Evolutionary conservation across 1,140 invertebrate genomes (phyloP), one percentile per base, ranked within the genome.

Genomic region (Ips nitidus): DNA sequence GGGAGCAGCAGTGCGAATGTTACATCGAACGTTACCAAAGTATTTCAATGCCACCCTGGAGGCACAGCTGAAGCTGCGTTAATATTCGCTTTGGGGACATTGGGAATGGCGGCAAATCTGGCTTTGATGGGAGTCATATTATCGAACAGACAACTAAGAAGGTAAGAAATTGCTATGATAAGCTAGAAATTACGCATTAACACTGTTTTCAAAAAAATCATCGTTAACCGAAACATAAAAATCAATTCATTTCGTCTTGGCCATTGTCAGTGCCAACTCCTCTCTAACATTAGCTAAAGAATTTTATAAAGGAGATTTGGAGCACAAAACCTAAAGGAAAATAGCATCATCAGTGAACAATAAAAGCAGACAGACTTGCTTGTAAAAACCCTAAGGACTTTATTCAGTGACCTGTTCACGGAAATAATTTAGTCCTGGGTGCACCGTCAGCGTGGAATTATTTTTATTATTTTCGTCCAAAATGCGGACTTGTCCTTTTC

Each of bases 101-200:
- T 94, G 36, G 93, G 93, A 57, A 92, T 94, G 84, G 87, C 89
- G 0, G 92, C 92, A 3, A 95, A 95, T 81, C 81, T 93, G 52
- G 86, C 89, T 6, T 84, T 94, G 6, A 93, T 95, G 89, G 84
- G 86, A 1, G 86, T 93, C n/a, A 93, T 92, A 74, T 81, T 91
- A 5, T 85, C 85, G 78, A 91, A 90, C 80, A 86, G 87, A 73
- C 89, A 91, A 77, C 82, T 91, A 3, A 82, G 90, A 78, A 89
- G 90, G 90, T 91, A 83, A 22, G 22, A 22, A 22, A 22, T 22
- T 22, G 22, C 22, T 22, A 22, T 22, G 22, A 22, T 22, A 22
- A 22, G 22, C 22, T 22, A 22, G 22, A 22, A 22, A 22, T 22
- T 22, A 22, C 22, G 22, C 22, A 22, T 22, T 22, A 22, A 22